Conservation (phyloP, 2,888 invertebrate species). For the Gortyna flavago region DNA sequence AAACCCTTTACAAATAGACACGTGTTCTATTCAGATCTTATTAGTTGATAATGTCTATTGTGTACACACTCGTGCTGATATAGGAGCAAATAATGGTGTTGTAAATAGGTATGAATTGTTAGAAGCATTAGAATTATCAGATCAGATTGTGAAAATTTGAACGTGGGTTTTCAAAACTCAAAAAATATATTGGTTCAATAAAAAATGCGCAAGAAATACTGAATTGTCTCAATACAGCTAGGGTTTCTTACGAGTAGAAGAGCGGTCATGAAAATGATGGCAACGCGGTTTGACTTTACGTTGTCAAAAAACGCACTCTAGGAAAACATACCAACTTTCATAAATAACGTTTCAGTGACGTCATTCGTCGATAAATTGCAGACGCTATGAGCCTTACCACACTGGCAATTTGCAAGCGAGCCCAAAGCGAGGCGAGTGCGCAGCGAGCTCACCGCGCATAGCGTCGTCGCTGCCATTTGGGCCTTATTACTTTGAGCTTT, state of each 20-base stretch:
- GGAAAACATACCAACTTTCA: too few species aligned
- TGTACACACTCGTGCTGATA: slow-evolving; percentile 27
- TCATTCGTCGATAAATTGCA: not conserved
- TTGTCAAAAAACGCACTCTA: too few species aligned
- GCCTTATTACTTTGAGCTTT: too few species aligned
- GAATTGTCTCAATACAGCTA: not conserved
- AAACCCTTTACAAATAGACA: slow-evolving; percentile 45
- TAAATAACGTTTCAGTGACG: not conserved
- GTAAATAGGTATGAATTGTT: not conserved
- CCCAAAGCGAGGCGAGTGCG: too few species aligned
- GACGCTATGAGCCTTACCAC: too few species aligned
- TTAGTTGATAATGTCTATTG: slow-evolving; percentile 48
- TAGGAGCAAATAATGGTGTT: slow-evolving; percentile 19
- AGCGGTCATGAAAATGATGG: not conserved
- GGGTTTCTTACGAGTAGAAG: too few species aligned
- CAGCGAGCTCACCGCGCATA: too few species aligned
- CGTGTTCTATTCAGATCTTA: slow-evolving; percentile 45
- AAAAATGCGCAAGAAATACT: too few species aligned
- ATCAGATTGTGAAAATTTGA: not conserved
- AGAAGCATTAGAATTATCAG: not conserved
- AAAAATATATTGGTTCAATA: too few species aligned
- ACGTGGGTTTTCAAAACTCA: not conserved
- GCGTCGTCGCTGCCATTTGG: too few species aligned
- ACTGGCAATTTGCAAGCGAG: too few species aligned
- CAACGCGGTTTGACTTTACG: too few species aligned